These are phyloP conservation scores for Epirrhoe alternata DNA, from an alignment of 2,888 invertebrate genomes.

Conservation along the genomic window DNA sequence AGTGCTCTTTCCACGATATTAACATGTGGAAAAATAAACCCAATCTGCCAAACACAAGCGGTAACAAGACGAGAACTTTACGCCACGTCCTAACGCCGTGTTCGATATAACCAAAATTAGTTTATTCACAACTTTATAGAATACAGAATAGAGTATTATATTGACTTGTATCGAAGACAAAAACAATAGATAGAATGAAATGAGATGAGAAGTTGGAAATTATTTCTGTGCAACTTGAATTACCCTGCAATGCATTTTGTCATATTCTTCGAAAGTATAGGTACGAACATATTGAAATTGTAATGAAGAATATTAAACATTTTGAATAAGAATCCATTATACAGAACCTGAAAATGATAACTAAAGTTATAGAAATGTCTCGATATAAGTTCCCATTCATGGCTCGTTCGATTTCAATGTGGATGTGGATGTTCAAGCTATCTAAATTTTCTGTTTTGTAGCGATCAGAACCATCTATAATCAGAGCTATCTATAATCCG, in stretches of 20 bases:
- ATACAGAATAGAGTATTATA: conserved; percentile 42
- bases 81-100: conserved; percentile 65
- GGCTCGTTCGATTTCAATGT: too few species aligned
- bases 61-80: conserved; percentile 75
- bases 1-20: conserved; percentile 64
- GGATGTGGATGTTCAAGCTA: too few species aligned
- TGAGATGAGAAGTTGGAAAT: conserved; percentile 56
- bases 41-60: conserved; percentile 76
- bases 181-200: conserved; percentile 47
- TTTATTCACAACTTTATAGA: conserved; percentile 41
- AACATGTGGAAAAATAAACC: conserved; percentile 79
- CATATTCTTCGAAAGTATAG: conserved; percentile 46
- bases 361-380: too few species aligned
- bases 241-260: conserved; percentile 61
- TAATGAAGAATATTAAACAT: too few species aligned
- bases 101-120: conserved; percentile 53
- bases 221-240: conserved; percentile 67
- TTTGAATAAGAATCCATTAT: too few species aligned
- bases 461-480: too few species aligned
- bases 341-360: too few species aligned
- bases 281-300: not conserved
- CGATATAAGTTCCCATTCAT: too few species aligned
- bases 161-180: conserved; percentile 29
- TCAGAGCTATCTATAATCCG: too few species aligned
- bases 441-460: too few species aligned